Base-by-base conservation (phyloP, 2,113 vertebrate genomes). In the Pituophis catenifer region DNA sequence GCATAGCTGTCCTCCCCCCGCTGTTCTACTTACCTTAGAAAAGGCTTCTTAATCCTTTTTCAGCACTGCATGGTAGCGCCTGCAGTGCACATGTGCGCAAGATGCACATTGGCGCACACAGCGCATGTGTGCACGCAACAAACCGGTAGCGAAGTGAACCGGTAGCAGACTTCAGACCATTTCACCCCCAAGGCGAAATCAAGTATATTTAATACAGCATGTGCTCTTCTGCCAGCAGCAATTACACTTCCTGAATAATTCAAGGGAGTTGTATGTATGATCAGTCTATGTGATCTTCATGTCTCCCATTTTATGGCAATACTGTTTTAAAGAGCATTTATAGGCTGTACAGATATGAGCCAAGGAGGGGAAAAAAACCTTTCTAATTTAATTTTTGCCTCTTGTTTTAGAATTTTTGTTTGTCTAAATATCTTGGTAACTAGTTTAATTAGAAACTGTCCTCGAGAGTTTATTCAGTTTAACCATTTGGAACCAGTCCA, bases 71-170 rank as follows among this genome's bases (percentile, higher is more conserved):
- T 1, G 5, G 48, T 50, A 50, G 48, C 1, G 48, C 48, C 48
- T 50, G 48, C 48, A 50, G 1, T 8, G 6, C 6, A 0, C 44
- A 48, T 48, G 44, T 1, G 4, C 4, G 1, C 0, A 0, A 50
- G 48, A 50, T 50, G 48, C 5, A 6, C 48, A 50, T 38, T 38
- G 38, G 38, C 38, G 38, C 38, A 38, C 38, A 38, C 38, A 38
- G 38, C 38, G 38, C 48, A 48, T 6, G 38, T 5, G 48, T 48
- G 48, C 48, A 48, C 1, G 48, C 48, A 48, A 1, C 4, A 5
- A 50, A 50, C 48, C 48, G 1, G 48, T 50, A 50, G 48, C 48
- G 48, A 50, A 50, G 6, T 3, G 48, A 5, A 50, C 48, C 48
- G 0, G 48, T 50, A 50, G 48, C 48, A 50, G 48, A 50, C 48